These are phyloP conservation scores for Enteromius anoplus DNA, from an alignment of 2,797 vertebrate species.

Conservation along the genomic window DNA sequence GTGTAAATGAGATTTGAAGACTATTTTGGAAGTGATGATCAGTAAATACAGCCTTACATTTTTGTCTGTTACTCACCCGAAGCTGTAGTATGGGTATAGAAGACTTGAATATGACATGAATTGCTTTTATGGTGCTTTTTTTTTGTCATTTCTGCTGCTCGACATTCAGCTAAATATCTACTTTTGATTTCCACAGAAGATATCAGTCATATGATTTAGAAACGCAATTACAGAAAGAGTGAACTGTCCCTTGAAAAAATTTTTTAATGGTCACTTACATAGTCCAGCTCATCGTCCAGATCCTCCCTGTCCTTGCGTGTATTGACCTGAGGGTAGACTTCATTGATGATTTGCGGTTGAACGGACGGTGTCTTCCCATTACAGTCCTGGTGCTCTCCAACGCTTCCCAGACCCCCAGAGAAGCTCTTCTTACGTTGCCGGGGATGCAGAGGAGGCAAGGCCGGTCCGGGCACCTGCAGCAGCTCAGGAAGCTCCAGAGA, in stretches of 20 bases:
- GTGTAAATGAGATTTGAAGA: background rate
- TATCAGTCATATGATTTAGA: background rate
- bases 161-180: background rate
- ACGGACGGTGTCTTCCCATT: constrained; percentile 88
- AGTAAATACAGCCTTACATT: background rate
- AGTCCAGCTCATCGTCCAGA: constrained; percentile 94
- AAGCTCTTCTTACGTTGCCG: constrained; percentile 79
- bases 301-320: constrained; percentile 84
- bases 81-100: background rate
- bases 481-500: constrained; percentile 89
- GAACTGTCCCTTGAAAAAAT: background rate
- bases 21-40: background rate
- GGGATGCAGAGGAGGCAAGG: constrained; percentile 63
- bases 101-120: background rate
- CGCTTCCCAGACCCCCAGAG: constrained; percentile 65
- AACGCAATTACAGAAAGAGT: background rate
- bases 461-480: constrained; percentile 72
- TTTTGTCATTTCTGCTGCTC: background rate
- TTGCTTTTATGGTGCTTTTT: background rate
- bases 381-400: constrained; percentile 85
- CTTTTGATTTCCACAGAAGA: background rate
- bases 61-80: background rate
- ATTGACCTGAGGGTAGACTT: constrained; percentile 94
- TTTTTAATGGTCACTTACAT: constrained; percentile 78
- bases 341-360: constrained; percentile 79